Base-by-base conservation (phyloP, 2,888 invertebrate species). In the Macrostomum cliftonense region DNA sequence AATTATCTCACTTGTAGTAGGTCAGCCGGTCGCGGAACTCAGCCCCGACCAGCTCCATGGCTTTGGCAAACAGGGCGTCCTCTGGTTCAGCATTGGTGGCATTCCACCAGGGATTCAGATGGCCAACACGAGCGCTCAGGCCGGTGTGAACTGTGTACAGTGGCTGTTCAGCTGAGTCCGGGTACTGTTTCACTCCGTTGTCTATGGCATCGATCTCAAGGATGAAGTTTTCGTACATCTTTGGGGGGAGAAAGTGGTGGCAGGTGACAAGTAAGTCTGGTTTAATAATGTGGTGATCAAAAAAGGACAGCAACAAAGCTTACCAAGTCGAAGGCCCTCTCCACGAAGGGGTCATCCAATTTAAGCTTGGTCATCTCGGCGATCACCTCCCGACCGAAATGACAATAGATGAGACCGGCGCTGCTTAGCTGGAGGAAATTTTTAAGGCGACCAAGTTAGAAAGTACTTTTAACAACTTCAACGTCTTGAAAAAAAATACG, bases 201-300 rank as follows among this genome's bases (percentile, higher is more conserved):
- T 97, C 97, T 49, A 93, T 82, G 1, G 83, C 95, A 72, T 97
- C 97, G 52, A 97, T 76, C 75, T 93, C 91, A 72, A 82, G 80
- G 13, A 97, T 79, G 49, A 95, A 82, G 51, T 77, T 77, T 55
- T 82, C 79, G 67, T 97, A 97, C 0, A 95, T 75, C 55, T 72
- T 4, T 4, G 28, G 28, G 28, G 9, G 28, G 28, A 28, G n/a
- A 13, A 38, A n/a, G n/a, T n/a, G n/a, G n/a, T n/a, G n/a, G n/a
- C n/a, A n/a, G n/a, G n/a, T n/a, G n/a, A n/a, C n/a, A n/a, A n/a
- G n/a, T n/a, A n/a, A n/a, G n/a, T n/a, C n/a, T n/a, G n/a, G n/a
- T n/a, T n/a, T n/a, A n/a, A n/a, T n/a, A n/a, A n/a, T 13, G 13
- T 38, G 13, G 13, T 13, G 13, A n/a, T 13, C 38, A 38, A 38